Evolutionary conservation across 2,113 vertebrate genomes (phyloP), one percentile per base, ranked within the genome.

Genomic region (Todiramphus saurophagus): DNA sequence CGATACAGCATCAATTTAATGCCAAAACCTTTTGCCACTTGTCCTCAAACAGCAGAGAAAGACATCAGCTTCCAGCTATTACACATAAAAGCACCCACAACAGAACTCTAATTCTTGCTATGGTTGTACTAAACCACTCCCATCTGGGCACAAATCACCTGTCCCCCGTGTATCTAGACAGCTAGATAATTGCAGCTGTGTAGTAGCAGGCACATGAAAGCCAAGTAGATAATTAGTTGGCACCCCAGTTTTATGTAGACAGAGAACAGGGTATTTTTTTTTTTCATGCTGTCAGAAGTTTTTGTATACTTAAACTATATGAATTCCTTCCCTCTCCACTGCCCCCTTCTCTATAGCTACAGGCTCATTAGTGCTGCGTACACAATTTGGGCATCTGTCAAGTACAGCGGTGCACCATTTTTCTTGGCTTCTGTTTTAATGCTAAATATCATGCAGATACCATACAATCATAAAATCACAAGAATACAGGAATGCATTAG

Each of bases 301-400:
- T 31, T 23, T 19, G 76, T 21, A 30, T 12, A 82, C 17, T 75
- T 62, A 33, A 87, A 55, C 33, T 4, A 8, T 6, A 69, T 11
- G 0, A 66, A 86, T 67, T 73, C 53, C 31, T 63, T 78, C 37
- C 24, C 64, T 74, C 56, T 73, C 58, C 50, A 35, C 33, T 44
- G 33, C 13, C 60, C 27, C 59, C 51, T 33, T 68, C 43, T 37
- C 68, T 86, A 83, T 73, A 64, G 50, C 51, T 41, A 70, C 27
- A 58, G 33, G 17, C 24, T 53, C 0, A 0, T 48, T 33, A 56
- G 13, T 7, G 35, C 48, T 60, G 84, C 2, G 2, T 16, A 28
- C 10, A 30, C 2, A 6, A 67, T 43, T 12, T 35, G 13, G 72
- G 43, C 62, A 87, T 39, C 73, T 78, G 43, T 48, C 58, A 66